Conservation (phyloP, 2,888 invertebrate species). For the Blastobasis adustella region DNA sequence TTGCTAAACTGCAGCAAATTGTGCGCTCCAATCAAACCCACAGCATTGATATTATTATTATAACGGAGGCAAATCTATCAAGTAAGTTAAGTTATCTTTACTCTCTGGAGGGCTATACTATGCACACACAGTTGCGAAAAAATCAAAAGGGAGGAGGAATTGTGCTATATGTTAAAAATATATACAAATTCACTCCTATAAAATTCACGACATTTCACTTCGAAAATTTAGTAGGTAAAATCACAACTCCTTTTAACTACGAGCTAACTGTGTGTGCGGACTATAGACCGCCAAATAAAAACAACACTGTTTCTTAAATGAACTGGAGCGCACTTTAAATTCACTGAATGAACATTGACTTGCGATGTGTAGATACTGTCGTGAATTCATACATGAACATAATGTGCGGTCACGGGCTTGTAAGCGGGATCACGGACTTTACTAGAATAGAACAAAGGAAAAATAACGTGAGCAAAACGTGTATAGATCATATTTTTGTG, state of each 20-base stretch:
- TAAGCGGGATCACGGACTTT: no score
- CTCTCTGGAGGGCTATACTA: background rate
- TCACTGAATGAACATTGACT: background rate
- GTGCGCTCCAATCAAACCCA: background rate
- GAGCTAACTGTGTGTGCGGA: background rate
- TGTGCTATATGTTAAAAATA: no score
- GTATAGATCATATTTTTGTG: no score
- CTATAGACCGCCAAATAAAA: background rate
- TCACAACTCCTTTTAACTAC: background rate
- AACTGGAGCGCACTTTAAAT: no score
- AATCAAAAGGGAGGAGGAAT: background rate
- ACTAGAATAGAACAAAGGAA: no score
- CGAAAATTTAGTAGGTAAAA: background rate
- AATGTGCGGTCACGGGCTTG: background rate
- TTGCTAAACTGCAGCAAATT: background rate
- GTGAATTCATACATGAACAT: background rate
- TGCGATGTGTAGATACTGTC: background rate
- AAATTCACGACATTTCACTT: background rate
- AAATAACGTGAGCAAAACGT: no score
- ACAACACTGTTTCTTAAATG: no score
- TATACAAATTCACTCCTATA: background rate
- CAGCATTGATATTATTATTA: no score
- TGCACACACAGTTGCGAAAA: background rate
- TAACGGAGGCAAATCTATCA: no score
- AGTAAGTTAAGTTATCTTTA: background rate